A percentile compares a stretch with the other conserved stretches of the same genome.
phyloP scores from a whole-genome alignment of 2,113 vertebrate species.

The Hystrix brachyura region DNA sequence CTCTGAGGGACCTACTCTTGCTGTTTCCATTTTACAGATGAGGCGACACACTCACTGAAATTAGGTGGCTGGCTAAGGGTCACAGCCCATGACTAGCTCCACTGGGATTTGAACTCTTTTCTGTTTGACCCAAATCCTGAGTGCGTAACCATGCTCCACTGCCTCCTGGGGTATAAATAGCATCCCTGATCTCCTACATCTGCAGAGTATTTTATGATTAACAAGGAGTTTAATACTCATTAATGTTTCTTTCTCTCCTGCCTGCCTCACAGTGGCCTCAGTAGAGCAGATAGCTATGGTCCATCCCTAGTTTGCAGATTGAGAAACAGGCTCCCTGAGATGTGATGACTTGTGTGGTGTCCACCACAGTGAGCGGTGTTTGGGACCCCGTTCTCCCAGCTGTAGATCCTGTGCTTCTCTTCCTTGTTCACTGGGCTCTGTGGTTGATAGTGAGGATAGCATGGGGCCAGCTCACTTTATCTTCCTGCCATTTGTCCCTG shows the following conservation, averaged over 20 bases:
- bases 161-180: neutral
- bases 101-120: neutral
- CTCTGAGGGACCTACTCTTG: neutral
- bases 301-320: neutral
- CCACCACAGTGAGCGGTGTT: neutral
- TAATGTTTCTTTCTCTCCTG: fast-evolving
- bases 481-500: neutral
- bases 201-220: neutral
- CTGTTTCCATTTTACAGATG: neutral
- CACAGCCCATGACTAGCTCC: neutral
- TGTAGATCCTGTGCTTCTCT: neutral
- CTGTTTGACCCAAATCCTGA: neutral
- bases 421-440: neutral
- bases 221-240: neutral
- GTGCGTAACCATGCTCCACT: neutral
- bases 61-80: neutral
- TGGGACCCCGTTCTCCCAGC: fast-evolving
- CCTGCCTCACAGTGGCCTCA: neutral
- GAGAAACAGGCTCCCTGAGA: neutral
- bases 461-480: fast-evolving
- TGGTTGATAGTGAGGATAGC: neutral
- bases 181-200: fast-evolving
- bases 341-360: neutral
- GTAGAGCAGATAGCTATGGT: fast-evolving
- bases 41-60: fast-evolving